Evolutionary conservation across 2,888 invertebrate genomes (phyloP), one percentile per base, ranked within the genome.

Genomic region (Selenia dentaria): DNA sequence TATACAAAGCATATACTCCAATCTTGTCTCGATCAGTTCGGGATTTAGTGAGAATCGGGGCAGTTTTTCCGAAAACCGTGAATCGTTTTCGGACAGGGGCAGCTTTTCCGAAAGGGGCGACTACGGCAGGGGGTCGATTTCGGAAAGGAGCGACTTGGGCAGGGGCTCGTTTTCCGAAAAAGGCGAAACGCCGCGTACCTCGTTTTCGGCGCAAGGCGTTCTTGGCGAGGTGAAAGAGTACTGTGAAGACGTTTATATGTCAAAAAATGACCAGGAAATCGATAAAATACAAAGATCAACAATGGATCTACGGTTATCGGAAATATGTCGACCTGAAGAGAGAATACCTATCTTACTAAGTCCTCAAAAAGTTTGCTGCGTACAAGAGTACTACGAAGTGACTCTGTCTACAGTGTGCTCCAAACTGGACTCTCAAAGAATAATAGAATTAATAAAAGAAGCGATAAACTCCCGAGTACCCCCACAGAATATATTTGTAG

Each of bases 371-470:
- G 77, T 89, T 0, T 85, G 81, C 0, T 83, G 85, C 51, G 79
- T 79, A 0, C 84, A 84, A 32, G 91, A 91, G 38, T 88, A 85
- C 31, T 93, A 95, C 46, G 96, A 96, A 77, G 94, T 96, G 0
- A 94, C 95, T 12, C 75, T 97, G 13, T 96, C 96, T 0, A 94
- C 95, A 5, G 94, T 95, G 27, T 96, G 96, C 68, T 95, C 96
- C 1, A 94, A 95, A 65, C 79, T 96, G 32, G 95, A 96, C 66
- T 94, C 95, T 0, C 94, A 94, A 31, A 94, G 95, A 40, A 96
- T 97, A 51, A 92, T 97, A 6, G 95, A 95, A 57, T 89, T 96
- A 60, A 91, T 97, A 0, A 96, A 95, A 73, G 93, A 95, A 62
- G 94, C 95, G 0, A 95, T 97, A 3, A 96, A 95, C 62, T 94